Evolutionary conservation across 2,888 invertebrate species (phyloP), one percentile per base, ranked within the genome.

Genomic region (Brachyopa scutellaris): DNA sequence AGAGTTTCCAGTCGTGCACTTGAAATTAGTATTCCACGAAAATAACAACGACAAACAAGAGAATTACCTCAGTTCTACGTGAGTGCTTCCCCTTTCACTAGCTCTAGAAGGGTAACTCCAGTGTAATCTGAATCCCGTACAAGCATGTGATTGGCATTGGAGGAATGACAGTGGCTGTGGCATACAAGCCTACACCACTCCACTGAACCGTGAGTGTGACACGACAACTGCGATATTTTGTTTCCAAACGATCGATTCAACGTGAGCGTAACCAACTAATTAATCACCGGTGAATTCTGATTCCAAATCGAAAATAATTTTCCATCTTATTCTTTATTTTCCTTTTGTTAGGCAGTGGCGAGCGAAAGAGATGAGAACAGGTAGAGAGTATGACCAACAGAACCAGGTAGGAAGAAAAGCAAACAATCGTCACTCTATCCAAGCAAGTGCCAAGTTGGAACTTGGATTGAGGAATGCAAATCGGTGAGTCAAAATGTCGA

Each of bases 71-170:
- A 62, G 77, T 82, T 82, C 70, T 82, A 62, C 72, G 70, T 82
- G 82, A 82, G 53, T 70, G 82, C 72, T 82, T 82, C 61, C 70
- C 69, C 77, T 82, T 72, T 77, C 72, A 82, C 26, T 66, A 53
- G 69, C 53, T 45, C 49, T 51, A 53, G 13, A 80, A 45, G 45
- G 38, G 62, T 64, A 59, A 69, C 69, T 51, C 19, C 21, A 59
- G 42, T 42, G 40, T 42, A 38, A 38, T 7, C 47, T 15, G 36
- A 53, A 55, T 51, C 59, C 59, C 26, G 15, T 9, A 4, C 4
- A 7, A 42, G 53, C 31, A 55, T 17, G 17, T 49, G 23, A 8
- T 26, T 31, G 11, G 26, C n/a, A n/a, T n/a, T n/a, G n/a, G n/a
- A n/a, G n/a, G n/a, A n/a, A n/a, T n/a, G 26, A 26, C 15, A 42